Percentiles rank a stretch among this genome's conserved stretches.
These are phyloP conservation scores for Sarcophaga peregrina DNA, from an alignment of 1,140 invertebrate species.

Conservation along the genomic window DNA sequence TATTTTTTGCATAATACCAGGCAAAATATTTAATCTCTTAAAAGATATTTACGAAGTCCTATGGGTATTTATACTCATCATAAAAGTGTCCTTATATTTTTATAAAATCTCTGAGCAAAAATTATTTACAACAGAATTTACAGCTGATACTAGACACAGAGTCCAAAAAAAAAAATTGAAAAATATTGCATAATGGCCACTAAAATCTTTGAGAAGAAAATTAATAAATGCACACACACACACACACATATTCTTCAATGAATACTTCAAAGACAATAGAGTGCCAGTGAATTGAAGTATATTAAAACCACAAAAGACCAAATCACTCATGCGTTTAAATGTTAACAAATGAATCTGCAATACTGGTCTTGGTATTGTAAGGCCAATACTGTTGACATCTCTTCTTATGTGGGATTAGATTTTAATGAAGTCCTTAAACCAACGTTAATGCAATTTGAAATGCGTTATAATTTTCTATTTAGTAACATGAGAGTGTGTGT, in stretches of 20 bases:
- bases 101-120: neutral
- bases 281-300: neutral
- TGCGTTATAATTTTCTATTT: neutral
- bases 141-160: neutral
- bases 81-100: neutral
- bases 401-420: neutral
- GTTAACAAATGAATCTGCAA: neutral
- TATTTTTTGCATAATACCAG: neutral
- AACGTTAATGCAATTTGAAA: conserved; percentile 9
- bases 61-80: neutral
- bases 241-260: neutral
- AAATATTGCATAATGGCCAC: conserved; percentile 3
- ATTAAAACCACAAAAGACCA: neutral
- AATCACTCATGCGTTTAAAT: neutral
- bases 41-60: neutral
- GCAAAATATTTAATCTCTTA: neutral
- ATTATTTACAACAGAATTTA: neutral
- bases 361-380: neutral
- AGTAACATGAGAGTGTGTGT: neutral
- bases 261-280: neutral
- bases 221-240: neutral
- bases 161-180: neutral
- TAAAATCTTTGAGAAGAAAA: neutral
- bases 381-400: neutral
- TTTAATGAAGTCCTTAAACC: neutral